Evolutionary conservation across 2,797 vertebrate species (phyloP), one percentile per base, ranked within the genome.

Genomic region (Buphagus erythrorhynchus): DNA sequence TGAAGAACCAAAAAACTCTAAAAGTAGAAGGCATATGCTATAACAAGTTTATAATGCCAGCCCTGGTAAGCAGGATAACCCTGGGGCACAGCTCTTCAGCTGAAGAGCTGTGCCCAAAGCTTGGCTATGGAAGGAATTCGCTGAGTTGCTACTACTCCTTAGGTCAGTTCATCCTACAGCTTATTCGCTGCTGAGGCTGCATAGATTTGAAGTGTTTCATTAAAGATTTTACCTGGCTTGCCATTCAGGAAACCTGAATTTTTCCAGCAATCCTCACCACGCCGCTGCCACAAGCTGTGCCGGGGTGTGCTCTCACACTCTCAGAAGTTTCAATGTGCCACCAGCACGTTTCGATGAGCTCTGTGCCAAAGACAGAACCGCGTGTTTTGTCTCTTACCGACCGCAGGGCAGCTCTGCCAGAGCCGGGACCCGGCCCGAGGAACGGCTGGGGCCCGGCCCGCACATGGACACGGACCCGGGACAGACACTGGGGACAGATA

Each of bases 141-240:
- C 55, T 46, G 21, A 73, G 11, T 8, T 65, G 36, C 16, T 62
- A 6, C 18, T 21, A 11, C 38, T 46, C 10, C 0, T 3, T 5
- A 15, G 24, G 22, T n/a, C 61, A 59, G 25, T 9, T 49, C 35
- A 29, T 29, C 40, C 26, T 9, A 6, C 25, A 54, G 15, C 7
- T 7, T 26, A 4, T 5, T 31, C 33, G 13, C 68, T 13, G n/a
- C 66, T 49, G 29, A 52, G 35, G 33, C 35, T 28, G 11, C 1
- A 16, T 6, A 0, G 6, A 2, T 12, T 11, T 33, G 2, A 45
- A 46, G 9, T 6, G 36, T 17, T 77, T 71, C 18, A 35, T 3
- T 16, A 29, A 16, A 48, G 21, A 46, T 8, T 59, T 88, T 96
- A 96, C 96, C 93, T 97, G 66, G 15, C 63, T 93, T 75, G 81